A percentile compares a stretch with the other conserved stretches of the same genome.
These are phyloP conservation scores for Calliphora vicina DNA, from an alignment of 1,140 invertebrate genomes.

Conservation along the genomic window DNA sequence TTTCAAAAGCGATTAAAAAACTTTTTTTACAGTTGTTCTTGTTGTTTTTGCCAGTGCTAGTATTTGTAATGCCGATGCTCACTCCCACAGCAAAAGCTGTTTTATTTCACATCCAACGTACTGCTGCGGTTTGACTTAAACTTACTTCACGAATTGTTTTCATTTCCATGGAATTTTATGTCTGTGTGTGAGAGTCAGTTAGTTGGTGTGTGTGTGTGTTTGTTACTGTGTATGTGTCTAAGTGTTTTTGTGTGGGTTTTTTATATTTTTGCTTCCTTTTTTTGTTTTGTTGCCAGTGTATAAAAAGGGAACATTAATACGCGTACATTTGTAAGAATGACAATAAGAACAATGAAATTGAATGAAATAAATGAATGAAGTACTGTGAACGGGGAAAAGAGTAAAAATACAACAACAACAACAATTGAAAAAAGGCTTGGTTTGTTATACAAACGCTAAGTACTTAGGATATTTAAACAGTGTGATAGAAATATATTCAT, in stretches of 20 bases:
- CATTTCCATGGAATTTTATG: conserved; percentile 15
- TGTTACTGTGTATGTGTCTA: not conserved
- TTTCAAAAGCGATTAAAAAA: conserved; percentile 33
- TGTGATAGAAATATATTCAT: not conserved
- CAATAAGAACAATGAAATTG: conserved; percentile 10
- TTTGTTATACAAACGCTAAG: not conserved
- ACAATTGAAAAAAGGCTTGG: not conserved
- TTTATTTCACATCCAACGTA: conserved; percentile 18
- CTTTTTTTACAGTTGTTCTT: not conserved
- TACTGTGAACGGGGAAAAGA: not conserved
- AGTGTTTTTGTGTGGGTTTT: not conserved
- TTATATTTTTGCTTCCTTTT: not conserved
- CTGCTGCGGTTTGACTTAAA: conserved; percentile 31
- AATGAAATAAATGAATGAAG: conserved; percentile 1
- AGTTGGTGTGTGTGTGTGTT: not conserved
- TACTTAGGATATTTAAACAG: not conserved
- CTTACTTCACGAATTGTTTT: conserved; percentile 14
- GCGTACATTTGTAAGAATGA: conserved; percentile 8
- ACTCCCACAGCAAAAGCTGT: not conserved
- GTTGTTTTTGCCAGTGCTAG: not conserved
- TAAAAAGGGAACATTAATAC: not conserved
- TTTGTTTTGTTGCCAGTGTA: not conserved
- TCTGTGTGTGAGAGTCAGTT: not conserved
- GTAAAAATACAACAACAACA: not conserved
- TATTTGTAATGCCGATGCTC: too few relatives aligned